Conservation (phyloP, 2,113 vertebrate genomes). For the Salminus brasiliensis region DNA sequence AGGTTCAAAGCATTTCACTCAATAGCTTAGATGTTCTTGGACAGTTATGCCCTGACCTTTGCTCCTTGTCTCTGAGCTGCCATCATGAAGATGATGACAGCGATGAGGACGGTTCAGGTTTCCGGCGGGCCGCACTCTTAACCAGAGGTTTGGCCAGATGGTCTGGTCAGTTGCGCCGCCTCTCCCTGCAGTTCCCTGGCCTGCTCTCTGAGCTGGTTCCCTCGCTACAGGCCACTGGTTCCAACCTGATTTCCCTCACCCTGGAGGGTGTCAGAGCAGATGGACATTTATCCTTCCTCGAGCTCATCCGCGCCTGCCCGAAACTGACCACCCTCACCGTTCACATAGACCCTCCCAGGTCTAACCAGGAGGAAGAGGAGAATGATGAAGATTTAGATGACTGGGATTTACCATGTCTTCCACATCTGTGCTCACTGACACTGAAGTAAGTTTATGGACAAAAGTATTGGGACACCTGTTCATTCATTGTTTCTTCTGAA, state of each 20-base stretch:
- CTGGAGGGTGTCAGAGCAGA: slow-evolving; percentile 72
- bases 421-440: slow-evolving; percentile 67
- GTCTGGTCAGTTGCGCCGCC: slow-evolving; percentile 63
- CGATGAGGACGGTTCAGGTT: slow-evolving; percentile 18
- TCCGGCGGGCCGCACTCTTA: slow-evolving; percentile 38
- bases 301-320: slow-evolving; percentile 67
- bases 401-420: slow-evolving; percentile 60
- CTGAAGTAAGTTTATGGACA: slow-evolving; percentile 72
- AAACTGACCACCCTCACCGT: slow-evolving; percentile 66
- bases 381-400: slow-evolving; percentile 37
- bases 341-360: slow-evolving; percentile 61
- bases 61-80: slow-evolving; percentile 61
- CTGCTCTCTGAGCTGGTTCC: slow-evolving; percentile 60
- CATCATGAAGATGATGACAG: slow-evolving; percentile 27
- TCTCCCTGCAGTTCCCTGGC: slow-evolving; percentile 64
- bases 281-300: slow-evolving; percentile 57
- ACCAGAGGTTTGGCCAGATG: slow-evolving; percentile 60
- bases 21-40: slow-evolving; percentile 60
- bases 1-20: slow-evolving; percentile 62
- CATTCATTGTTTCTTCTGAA: no score
- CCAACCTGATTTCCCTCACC: slow-evolving; percentile 66
- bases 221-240: slow-evolving; percentile 59
- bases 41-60: slow-evolving; percentile 66
- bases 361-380: slow-evolving; percentile 36
- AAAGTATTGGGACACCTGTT: not conserved